Base-by-base conservation (phyloP, 2,797 vertebrate species). In the Pseudomugil tenellus region DNA sequence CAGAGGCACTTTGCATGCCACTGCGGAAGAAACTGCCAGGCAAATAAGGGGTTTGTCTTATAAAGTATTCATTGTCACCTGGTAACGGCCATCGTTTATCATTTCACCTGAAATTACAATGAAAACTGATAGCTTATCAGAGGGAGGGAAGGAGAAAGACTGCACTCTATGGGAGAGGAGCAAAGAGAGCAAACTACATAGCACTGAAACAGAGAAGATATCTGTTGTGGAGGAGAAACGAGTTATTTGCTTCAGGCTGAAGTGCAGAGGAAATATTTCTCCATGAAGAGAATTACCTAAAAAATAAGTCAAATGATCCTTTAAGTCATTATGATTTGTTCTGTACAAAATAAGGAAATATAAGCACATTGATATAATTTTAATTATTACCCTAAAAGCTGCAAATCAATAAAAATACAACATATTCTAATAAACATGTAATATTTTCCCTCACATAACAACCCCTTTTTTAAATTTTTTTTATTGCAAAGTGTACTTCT, bases 61-160 rank as follows among this genome's bases (percentile, higher is more conserved):
- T 95, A 94, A 95, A 95, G 93, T 94, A 95, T 95, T 94, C 93
- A 95, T 95, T 94, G 94, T 94, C 93, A 95, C 93, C 93, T 94
- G 92, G 94, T 95, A 95, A 95, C 94, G 87, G 93, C 92, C 76
- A 85, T 73, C 91, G 93, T 95, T 95, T 94, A 95, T 95, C 93
- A 94, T 95, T 95, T 95, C 93, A 95, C 94, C 93, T 94, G 93
- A 95, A 95, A 94, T 94, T 95, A 94, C 93, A 95, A 94, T 93
- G 93, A 94, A 95, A 95, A 94, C 92, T 90, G 94, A 95, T 95
- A 95, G 92, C 92, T 94, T 94, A 95, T 95, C 94, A 86, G 77
- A 72, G 83, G 82, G 88, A 91, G 88, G 84, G 84, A 80, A 79
- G 67, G 85, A 85, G 81, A 89, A 81, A 76, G 83, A 80, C 72